Evolutionary conservation across 1,140 invertebrate genomes (phyloP), one percentile per base, ranked within the genome.

Genomic region (Ctenoplectra terminalis): DNA sequence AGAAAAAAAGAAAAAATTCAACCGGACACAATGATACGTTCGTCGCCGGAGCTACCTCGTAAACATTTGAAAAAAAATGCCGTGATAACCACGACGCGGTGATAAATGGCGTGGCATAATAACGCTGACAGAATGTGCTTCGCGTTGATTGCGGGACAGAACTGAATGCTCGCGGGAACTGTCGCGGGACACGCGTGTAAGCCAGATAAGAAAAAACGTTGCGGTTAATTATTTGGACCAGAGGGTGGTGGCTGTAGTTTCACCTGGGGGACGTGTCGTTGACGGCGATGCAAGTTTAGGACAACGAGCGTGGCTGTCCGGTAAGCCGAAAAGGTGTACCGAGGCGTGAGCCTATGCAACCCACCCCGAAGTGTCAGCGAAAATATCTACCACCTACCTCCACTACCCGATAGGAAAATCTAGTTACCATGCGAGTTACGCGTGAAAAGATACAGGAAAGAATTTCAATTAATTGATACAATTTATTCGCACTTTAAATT

Each of bases 161-260:
- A 31, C 50, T 60, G 77, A 54, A 84, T 66, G 43, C 56, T 69
- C 64, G 46, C 48, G 60, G 31, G 56, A 58, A 81, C 60, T 82
- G 54, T 75, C 26, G 77, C 54, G 60, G 66, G 43, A 72, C 52
- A 75, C 34, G 43, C 78, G 46, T 64, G 31, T 46, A 56, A 31
- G 23, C 7, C 13, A 85, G 83, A 85, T 86, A 86, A 85, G 83
- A 80, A 76, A n/a, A 76, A 81, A 75, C 73, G 74, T 70, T 11
- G 72, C 37, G 58, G 73, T 85, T 86, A 86, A 86, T 86, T 82
- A 82, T 76, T 81, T 70, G 48, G 43, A 40, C 26, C 5, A 6
- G 40, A 29, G 43, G n/a, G 15, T 29, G 40, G 23, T 6, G 29
- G 11, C 34, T 8, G 46, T 1, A 31, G 15, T n/a, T 15, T n/a